phyloP scores from a whole-genome alignment of 2,113 vertebrate genomes.

The Gymnocephalus cernua region DNA sequence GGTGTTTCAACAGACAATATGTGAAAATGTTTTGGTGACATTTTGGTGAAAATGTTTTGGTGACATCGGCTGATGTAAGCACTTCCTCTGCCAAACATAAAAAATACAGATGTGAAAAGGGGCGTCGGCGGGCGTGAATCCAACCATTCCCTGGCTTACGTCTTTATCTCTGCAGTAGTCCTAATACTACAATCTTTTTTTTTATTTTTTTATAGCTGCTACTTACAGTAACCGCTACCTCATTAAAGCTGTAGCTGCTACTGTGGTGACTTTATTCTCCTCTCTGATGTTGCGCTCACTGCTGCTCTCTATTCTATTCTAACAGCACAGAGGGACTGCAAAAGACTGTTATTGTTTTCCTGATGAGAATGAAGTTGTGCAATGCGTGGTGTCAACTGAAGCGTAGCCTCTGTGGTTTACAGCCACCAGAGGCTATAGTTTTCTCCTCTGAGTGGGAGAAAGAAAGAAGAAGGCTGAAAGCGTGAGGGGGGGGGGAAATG shows the following conservation, averaged over 20 bases:
- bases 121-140: not conserved
- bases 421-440: constrained; percentile 68
- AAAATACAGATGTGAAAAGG: constrained; percentile 34
- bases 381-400: constrained; percentile 70
- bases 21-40: not conserved
- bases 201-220: constrained; percentile 15
- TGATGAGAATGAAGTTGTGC: constrained; percentile 68
- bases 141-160: not conserved
- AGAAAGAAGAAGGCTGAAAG: constrained; percentile 31
- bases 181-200: not conserved
- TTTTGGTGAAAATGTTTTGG: constrained; percentile 1
- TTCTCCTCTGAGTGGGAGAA: constrained; percentile 60
- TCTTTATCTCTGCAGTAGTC: constrained; percentile 13
- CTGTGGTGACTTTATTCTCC: constrained; percentile 10
- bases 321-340: constrained; percentile 42
- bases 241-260: constrained; percentile 41
- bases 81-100: not conserved
- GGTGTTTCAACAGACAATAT: constrained; percentile 4
- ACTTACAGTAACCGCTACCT: constrained; percentile 26
- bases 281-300: constrained; percentile 24
- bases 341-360: constrained; percentile 65
- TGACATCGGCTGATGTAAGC: not conserved
- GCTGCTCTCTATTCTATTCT: not conserved
- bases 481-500: constrained; percentile 1
- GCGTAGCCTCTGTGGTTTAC: constrained; percentile 61